These are phyloP conservation scores for Eudemis profundana DNA, from an alignment of 2,888 invertebrate species.

Conservation along the genomic window DNA sequence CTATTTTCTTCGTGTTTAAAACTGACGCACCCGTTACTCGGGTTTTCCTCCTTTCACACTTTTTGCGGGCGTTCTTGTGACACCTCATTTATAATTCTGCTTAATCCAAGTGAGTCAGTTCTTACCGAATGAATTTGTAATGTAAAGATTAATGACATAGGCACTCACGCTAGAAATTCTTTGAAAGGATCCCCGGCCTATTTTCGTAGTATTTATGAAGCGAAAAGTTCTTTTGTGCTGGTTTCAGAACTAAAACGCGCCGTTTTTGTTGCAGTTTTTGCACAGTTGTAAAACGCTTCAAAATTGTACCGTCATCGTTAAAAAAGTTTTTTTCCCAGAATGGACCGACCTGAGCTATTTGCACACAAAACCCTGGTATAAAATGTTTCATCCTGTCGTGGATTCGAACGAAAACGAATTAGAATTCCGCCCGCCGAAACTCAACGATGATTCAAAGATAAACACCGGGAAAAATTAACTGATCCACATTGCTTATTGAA, in stretches of 20 bases:
- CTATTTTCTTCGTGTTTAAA: slow-evolving; percentile 72
- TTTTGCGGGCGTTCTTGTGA: slow-evolving; percentile 77
- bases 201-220: slow-evolving; percentile 68
- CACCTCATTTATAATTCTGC: slow-evolving; percentile 84
- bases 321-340: neutral
- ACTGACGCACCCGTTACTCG: slow-evolving; percentile 67
- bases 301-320: slow-evolving; percentile 1
- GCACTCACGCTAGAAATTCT: slow-evolving; percentile 59
- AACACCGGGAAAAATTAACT: slow-evolving; percentile 56
- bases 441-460: slow-evolving; percentile 51
- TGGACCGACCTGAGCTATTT: neutral
- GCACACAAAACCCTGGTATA: neutral
- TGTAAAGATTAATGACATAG: slow-evolving; percentile 81
- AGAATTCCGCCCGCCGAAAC: slow-evolving; percentile 27
- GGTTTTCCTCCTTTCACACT: slow-evolving; percentile 73
- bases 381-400: slow-evolving; percentile 6
- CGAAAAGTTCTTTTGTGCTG: slow-evolving; percentile 56
- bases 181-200: slow-evolving; percentile 63
- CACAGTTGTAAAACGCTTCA: neutral
- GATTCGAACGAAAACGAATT: slow-evolving; percentile 21
- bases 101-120: slow-evolving; percentile 83
- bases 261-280: slow-evolving; percentile 11
- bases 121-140: slow-evolving; percentile 83
- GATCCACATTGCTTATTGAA: slow-evolving; percentile 73
- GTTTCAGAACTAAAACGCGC: slow-evolving; percentile 30